phyloP scores from a whole-genome alignment of 1,140 invertebrate genomes.

The Brachionus asplanchnoidis region DNA sequence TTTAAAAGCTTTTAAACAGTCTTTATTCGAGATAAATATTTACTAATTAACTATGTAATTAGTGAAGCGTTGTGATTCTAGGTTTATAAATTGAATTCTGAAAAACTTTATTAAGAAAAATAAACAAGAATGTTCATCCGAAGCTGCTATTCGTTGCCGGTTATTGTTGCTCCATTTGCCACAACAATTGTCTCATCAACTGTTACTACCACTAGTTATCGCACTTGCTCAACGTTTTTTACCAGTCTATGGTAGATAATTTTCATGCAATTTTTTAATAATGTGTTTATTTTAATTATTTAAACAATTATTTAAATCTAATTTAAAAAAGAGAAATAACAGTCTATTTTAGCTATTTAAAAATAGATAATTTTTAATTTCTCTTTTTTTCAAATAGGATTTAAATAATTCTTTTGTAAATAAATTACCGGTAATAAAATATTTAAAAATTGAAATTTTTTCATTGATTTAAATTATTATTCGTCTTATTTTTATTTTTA shows the following conservation, averaged over 20 bases:
- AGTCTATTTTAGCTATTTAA: background rate
- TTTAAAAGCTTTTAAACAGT: background rate
- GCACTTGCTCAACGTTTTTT: background rate
- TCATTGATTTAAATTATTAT: too few species aligned
- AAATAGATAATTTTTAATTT: background rate
- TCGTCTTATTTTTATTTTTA: too few species aligned
- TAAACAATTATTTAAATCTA: background rate
- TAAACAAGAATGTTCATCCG: background rate
- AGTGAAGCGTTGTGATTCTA: background rate
- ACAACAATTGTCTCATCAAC: slow-evolving; percentile 1
- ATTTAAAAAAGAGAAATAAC: background rate
- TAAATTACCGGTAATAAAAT: background rate
- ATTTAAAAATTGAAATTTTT: background rate
- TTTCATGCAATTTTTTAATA: background rate
- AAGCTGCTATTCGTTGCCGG: background rate
- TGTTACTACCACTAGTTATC: background rate
- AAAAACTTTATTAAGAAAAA: background rate
- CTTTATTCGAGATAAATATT: background rate
- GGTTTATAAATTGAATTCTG: background rate
- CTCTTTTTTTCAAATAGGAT: background rate
- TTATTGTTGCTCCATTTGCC: background rate
- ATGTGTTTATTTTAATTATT: too few species aligned
- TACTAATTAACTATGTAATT: background rate
- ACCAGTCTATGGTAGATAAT: background rate
- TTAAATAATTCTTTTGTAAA: background rate